Evolutionary conservation across 2,113 vertebrate genomes (phyloP).

Genomic region (Diphyllodes magnificus): DNA sequence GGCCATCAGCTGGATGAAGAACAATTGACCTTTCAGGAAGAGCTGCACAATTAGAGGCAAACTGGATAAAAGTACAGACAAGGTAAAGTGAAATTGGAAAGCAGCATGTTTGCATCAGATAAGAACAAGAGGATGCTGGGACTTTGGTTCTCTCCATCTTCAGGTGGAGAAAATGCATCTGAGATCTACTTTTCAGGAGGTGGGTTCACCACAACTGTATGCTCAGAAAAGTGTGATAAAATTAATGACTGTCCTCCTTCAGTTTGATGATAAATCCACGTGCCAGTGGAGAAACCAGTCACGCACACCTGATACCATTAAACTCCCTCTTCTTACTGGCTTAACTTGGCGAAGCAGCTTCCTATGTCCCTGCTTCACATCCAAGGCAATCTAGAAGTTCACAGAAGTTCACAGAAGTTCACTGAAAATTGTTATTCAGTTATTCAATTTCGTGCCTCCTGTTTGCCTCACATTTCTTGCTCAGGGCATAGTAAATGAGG

Average conservation of each 20-base stretch:
- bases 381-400: background rate
- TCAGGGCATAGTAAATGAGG: background rate
- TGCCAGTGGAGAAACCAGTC: background rate
- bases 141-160: background rate
- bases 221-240: background rate
- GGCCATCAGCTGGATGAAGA: background rate
- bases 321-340: background rate
- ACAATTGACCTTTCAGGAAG: constrained; percentile 12
- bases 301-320: background rate
- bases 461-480: background rate
- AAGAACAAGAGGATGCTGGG: background rate
- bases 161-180: background rate
- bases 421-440: background rate
- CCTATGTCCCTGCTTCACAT: background rate
- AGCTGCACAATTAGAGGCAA: background rate
- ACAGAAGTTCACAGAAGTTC: background rate
- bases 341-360: background rate
- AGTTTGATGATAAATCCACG: background rate
- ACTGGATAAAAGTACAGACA: background rate
- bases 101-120: background rate
- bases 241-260: background rate
- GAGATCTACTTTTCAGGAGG: background rate
- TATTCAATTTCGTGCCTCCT: background rate
- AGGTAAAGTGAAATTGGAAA: background rate
- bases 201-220: background rate